Conservation (phyloP, 1,140 invertebrate species). For the Calosoma granatense region DNA sequence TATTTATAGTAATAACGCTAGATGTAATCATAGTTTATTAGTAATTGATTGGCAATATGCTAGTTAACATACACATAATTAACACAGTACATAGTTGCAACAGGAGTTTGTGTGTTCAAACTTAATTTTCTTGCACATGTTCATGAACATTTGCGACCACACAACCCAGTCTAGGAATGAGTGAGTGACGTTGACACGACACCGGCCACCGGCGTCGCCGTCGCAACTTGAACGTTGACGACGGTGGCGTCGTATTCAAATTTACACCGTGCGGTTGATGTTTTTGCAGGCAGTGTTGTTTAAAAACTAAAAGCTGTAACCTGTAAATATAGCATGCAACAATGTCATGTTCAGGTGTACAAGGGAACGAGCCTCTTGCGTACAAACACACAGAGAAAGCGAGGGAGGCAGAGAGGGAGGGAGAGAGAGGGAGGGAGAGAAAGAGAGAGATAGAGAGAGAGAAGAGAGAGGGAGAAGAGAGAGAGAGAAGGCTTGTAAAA, state of each 20-base stretch:
- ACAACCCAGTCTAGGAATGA: too few species aligned
- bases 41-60: too few species aligned
- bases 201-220: neutral
- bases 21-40: too few species aligned
- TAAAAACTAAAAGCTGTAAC: neutral
- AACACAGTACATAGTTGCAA: too few species aligned
- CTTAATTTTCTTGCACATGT: too few species aligned
- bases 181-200: neutral
- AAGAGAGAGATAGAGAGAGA: neutral
- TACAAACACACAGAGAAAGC: neutral
- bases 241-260: neutral
- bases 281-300: neutral
- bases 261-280: neutral
- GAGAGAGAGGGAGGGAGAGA: neutral
- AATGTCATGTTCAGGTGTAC: neutral
- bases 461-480: neutral
- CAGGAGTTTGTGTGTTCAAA: too few species aligned
- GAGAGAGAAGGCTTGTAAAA: too few species aligned
- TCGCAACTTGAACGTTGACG: neutral
- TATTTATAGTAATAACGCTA: too few species aligned
- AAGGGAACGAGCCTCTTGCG: neutral
- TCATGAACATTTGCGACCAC: too few species aligned
- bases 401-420: neutral
- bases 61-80: too few species aligned
- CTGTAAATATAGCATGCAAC: too few species aligned